A percentile compares a stretch with the other conserved stretches of the same genome.
Conservation (phyloP, 2,113 vertebrate genomes). For the Zosterops pallidus region DNA sequence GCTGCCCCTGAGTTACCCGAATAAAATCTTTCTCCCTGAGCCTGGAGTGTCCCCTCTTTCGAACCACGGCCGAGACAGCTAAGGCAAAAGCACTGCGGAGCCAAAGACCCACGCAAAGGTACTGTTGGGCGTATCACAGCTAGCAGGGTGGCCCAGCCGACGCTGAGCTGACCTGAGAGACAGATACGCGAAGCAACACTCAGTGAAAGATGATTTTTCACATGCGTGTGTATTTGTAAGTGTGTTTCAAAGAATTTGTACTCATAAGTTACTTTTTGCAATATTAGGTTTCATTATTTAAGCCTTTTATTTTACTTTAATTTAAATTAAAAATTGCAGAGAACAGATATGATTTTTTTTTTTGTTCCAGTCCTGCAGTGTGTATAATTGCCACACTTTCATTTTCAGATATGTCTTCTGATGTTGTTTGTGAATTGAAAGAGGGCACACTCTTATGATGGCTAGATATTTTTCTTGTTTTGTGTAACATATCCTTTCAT, state of each 20-base stretch:
- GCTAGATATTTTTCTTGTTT: background rate
- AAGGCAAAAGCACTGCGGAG: too few species aligned
- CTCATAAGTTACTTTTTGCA: background rate
- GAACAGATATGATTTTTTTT: background rate
- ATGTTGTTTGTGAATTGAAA: background rate
- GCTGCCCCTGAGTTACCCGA: too few species aligned
- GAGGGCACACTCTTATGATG: background rate
- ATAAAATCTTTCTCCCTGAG: too few species aligned
- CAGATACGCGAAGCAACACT: too few species aligned
- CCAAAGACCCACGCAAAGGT: too few species aligned
- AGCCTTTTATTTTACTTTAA: background rate
- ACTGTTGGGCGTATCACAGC: too few species aligned
- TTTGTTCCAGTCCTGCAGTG: background rate
- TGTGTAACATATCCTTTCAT: background rate
- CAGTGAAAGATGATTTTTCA: background rate
- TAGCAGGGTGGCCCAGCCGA: too few species aligned
- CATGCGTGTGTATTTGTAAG: background rate
- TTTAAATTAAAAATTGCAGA: background rate
- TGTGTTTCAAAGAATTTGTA: background rate
- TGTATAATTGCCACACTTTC: background rate
- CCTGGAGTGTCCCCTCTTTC: too few species aligned
- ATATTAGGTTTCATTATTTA: background rate
- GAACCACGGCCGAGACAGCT: too few species aligned
- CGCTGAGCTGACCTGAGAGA: too few species aligned
- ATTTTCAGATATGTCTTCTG: background rate